These are phyloP conservation scores for Ephialtes manifestator DNA, from an alignment of 2,888 invertebrate species.

Conservation along the genomic window DNA sequence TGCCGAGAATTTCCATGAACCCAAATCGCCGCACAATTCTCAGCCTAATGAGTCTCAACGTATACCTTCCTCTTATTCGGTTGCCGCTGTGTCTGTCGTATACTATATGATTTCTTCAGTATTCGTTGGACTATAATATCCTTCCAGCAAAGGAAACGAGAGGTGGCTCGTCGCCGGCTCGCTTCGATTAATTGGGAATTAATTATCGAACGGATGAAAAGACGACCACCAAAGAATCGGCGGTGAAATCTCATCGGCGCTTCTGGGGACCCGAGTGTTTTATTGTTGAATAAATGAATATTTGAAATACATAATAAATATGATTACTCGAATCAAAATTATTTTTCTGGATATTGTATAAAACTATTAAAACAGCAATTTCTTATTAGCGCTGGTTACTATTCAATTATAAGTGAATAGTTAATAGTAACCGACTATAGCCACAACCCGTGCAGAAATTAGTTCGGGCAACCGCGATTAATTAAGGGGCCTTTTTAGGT, in stretches of 20 bases:
- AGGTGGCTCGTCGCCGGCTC: constrained; percentile 22
- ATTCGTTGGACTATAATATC: constrained; percentile 28
- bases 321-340: background rate
- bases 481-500: too few species aligned
- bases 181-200: constrained; percentile 61
- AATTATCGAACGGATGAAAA: constrained; percentile 54
- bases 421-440: too few species aligned
- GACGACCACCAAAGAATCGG: constrained; percentile 8
- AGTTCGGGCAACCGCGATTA: too few species aligned
- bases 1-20: constrained; percentile 49
- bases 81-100: constrained; percentile 20
- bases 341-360: background rate
- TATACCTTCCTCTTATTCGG: constrained; percentile 31
- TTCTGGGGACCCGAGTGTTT: constrained; percentile 28
- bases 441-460: too few species aligned
- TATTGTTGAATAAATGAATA: constrained; percentile 45
- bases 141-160: constrained; percentile 47
- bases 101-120: constrained; percentile 39
- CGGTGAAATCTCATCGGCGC: constrained; percentile 48
- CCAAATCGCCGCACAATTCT: constrained; percentile 24
- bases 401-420: background rate
- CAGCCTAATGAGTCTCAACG: constrained; percentile 57
- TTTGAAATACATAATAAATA: background rate
- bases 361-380: background rate
- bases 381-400: background rate